Percentiles rank a stretch among this genome's conserved stretches.
Evolutionary conservation across 2,797 vertebrate species (phyloP).

Genomic region (Echeneis naucrates): DNA sequence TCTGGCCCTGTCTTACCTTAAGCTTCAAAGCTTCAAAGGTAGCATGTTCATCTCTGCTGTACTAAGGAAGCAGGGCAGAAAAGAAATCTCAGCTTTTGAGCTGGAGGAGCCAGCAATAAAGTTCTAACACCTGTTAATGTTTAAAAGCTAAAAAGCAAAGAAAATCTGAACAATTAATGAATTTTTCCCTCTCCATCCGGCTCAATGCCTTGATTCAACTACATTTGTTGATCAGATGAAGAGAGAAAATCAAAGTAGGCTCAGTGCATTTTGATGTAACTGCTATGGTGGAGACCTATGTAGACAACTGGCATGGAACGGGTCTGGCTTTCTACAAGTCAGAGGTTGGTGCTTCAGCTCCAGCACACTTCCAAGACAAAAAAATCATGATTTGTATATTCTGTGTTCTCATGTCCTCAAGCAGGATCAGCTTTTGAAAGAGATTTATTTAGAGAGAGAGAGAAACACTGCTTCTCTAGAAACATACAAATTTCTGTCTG

Average conservation of each 20-base stretch:
- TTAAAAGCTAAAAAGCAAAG: slow-evolving; percentile 57
- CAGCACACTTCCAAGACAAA: slow-evolving; percentile 18
- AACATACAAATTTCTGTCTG: background rate
- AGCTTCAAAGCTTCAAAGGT: slow-evolving; percentile 47
- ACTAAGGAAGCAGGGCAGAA: slow-evolving; percentile 31
- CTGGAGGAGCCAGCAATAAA: slow-evolving; percentile 54
- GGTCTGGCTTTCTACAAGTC: slow-evolving; percentile 45
- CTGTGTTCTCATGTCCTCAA: slow-evolving; percentile 38
- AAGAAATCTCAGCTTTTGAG: slow-evolving; percentile 44
- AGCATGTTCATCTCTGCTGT: slow-evolving; percentile 39
- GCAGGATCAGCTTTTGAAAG: slow-evolving; percentile 29
- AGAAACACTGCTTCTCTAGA: background rate
- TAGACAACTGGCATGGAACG: slow-evolving; percentile 56
- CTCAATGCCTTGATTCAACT: slow-evolving; percentile 29
- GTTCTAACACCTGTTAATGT: slow-evolving; percentile 65
- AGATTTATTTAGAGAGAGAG: slow-evolving; percentile 12
- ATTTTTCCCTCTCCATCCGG: background rate
- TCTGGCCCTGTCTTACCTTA: slow-evolving; percentile 23
- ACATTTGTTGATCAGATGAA: slow-evolving; percentile 49
- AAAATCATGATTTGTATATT: slow-evolving; percentile 39
- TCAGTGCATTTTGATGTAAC: slow-evolving; percentile 36
- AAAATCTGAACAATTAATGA: slow-evolving; percentile 43
- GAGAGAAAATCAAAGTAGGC: slow-evolving; percentile 37
- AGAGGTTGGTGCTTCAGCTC: slow-evolving; percentile 43
- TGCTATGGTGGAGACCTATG: slow-evolving; percentile 46